Conservation (phyloP, 2,797 vertebrate species). For the Cryptoprocta ferox region DNA sequence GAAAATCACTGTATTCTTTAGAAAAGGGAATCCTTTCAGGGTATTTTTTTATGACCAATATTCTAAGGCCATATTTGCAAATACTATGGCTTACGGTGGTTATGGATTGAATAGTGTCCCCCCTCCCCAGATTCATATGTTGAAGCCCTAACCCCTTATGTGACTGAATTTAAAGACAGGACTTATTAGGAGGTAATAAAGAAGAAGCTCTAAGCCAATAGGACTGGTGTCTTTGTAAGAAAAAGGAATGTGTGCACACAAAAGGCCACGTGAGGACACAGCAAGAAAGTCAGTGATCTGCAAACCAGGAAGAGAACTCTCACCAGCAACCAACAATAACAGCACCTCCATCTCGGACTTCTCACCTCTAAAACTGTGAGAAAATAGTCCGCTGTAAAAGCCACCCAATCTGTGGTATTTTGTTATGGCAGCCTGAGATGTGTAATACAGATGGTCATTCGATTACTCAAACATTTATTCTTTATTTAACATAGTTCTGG, state of each 20-base stretch:
- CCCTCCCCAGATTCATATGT: neutral
- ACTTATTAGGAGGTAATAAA: neutral
- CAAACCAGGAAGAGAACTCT: neutral
- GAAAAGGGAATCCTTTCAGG: neutral
- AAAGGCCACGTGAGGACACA: neutral
- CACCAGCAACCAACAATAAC: neutral
- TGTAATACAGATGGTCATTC: neutral
- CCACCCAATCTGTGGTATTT: neutral
- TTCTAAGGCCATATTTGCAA: neutral
- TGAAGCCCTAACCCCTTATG: neutral
- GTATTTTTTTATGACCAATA: neutral
- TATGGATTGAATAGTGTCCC: neutral
- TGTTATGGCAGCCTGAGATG: neutral
- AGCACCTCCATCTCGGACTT: neutral
- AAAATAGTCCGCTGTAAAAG: neutral
- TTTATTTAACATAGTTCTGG: neutral
- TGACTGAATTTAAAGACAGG: neutral
- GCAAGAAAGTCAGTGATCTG: neutral
- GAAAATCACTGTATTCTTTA: neutral
- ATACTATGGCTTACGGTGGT: no score
- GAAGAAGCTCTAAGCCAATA: neutral
- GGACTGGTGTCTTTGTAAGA: neutral
- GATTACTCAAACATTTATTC: neutral
- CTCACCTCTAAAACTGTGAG: neutral
- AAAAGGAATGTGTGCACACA: no score